These are phyloP conservation scores for Palloptera scutellata DNA, from an alignment of 2,888 invertebrate species.

Conservation along the genomic window DNA sequence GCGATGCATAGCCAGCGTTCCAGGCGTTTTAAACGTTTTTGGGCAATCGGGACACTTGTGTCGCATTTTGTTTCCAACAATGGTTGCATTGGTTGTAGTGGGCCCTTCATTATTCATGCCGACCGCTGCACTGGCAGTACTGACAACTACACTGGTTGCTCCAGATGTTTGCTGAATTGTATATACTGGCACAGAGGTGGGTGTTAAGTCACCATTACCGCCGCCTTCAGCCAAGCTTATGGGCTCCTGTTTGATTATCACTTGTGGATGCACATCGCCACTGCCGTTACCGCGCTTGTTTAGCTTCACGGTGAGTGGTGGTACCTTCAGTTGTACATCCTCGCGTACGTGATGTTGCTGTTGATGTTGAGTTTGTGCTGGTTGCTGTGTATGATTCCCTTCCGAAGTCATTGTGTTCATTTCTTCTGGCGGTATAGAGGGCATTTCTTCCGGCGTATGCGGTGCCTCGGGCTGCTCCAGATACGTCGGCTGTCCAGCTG, in stretches of 20 bases:
- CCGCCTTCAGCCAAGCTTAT: conserved; percentile 49
- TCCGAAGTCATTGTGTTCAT: conserved; percentile 56
- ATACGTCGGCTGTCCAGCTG: conserved; percentile 46
- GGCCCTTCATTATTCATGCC: conserved; percentile 28
- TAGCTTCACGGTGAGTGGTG: conserved; percentile 59
- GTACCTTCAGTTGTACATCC: conserved; percentile 54
- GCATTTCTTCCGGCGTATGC: conserved; percentile 54
- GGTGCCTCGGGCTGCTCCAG: conserved; percentile 44
- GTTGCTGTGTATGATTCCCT: conserved; percentile 47
- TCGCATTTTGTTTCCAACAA: conserved; percentile 50
- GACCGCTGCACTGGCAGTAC: conserved; percentile 36
- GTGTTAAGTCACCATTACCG: conserved; percentile 46
- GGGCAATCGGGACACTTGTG: conserved; percentile 63
- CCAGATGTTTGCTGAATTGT: conserved; percentile 51
- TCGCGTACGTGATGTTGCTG: conserved; percentile 38
- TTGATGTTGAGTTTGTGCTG: conserved; percentile 36
- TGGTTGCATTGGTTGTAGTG: conserved; percentile 29
- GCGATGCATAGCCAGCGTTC: conserved; percentile 62
- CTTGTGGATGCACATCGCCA: conserved; percentile 55
- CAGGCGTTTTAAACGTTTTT: conserved; percentile 62
- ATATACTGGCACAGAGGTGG: conserved; percentile 54
- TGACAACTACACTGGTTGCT: conserved; percentile 42
- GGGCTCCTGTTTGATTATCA: conserved; percentile 60
- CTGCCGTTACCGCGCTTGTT: conserved; percentile 55
- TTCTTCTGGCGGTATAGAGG: conserved; percentile 55